phyloP scores from a whole-genome alignment of 2,888 invertebrate genomes.

The Scaptodrosophila latifasciaeformis region DNA sequence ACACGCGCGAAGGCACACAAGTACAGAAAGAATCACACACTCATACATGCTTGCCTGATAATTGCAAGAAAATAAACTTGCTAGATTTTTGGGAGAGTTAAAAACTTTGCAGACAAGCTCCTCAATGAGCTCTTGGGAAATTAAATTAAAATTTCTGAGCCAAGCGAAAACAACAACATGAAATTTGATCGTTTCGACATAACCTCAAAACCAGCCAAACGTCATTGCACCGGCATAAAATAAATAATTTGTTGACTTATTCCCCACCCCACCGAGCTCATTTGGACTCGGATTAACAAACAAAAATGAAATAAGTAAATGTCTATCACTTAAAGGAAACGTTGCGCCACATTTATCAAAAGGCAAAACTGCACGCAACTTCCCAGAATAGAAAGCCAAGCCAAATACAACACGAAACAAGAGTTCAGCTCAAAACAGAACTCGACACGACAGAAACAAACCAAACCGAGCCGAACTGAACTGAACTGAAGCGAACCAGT shows the following conservation, averaged over 20 bases:
- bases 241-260: constrained; percentile 3
- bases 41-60: constrained; percentile 29
- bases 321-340: constrained; percentile 44
- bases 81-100: constrained; percentile 55
- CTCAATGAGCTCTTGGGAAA: constrained; percentile 15
- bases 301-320: constrained; percentile 37
- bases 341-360: constrained; percentile 53
- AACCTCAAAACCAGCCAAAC: constrained; percentile 14
- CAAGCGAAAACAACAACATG: constrained; percentile 6
- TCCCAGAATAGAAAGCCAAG: background rate
- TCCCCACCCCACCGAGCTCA: too few relatives aligned
- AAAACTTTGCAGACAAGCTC: constrained; percentile 48
- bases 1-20: too few relatives aligned
- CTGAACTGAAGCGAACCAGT: too few relatives aligned
- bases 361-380: constrained; percentile 28
- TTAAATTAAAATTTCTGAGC: constrained; percentile 40
- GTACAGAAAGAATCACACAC: too few relatives aligned
- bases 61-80: constrained; percentile 42
- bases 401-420: constrained; percentile 26
- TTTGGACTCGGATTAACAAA: too few relatives aligned
- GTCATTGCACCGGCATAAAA: background rate
- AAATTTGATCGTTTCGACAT: background rate
- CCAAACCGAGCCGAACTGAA: too few relatives aligned
- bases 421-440: constrained; percentile 1
- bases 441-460: background rate